Base-by-base conservation (phyloP, 2,797 vertebrate species). In the Dicrostonyx torquatus region DNA sequence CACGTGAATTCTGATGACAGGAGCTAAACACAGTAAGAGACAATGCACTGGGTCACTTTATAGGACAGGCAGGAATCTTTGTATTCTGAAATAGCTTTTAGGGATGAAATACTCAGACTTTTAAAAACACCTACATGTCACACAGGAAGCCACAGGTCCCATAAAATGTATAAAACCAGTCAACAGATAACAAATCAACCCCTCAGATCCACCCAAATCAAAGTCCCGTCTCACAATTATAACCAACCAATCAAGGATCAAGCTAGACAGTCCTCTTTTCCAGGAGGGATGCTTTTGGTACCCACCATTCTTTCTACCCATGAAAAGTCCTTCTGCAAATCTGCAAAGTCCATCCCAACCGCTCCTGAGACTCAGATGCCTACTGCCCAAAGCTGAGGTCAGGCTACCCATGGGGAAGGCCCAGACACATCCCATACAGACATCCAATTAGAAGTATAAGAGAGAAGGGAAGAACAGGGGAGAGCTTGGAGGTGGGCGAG, bases 41-140 rank as follows among this genome's bases (percentile, higher is more conserved):
- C 37, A 45, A 53, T 2, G 6, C 24, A 24, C 48, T 45, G 18
- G 64, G 50, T 10, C 75, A 10, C 70, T 92, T 80, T 53, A 60
- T 2, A 43, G 50, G 22, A 64, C 58, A 89, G 7, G 20, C 17
- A 92, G 29, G 48, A 64, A 40, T 86, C 72, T 34, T 94, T 77
- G 79, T 88, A 98, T 94, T 97, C 97, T 88, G 98, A 98, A 98
- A 98, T 97, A 98, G 70, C 62, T 87, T 98, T 98, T 98, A 98
- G 97, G 98, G 93, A 97, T 96, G 97, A 98, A 98, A 98, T 93
- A 89, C 43, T 93, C 50, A 29, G 84, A 95, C 79, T 95, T 92
- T 18, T 55, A 24, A 79, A 96, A 94, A 96, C 22, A 34, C 62
- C 91, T 89, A 62, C 94, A 76, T 80, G 68, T 88, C 88, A 89